Base-by-base conservation (phyloP, 1,140 invertebrate genomes). In the Platyscapa corneri region DNA sequence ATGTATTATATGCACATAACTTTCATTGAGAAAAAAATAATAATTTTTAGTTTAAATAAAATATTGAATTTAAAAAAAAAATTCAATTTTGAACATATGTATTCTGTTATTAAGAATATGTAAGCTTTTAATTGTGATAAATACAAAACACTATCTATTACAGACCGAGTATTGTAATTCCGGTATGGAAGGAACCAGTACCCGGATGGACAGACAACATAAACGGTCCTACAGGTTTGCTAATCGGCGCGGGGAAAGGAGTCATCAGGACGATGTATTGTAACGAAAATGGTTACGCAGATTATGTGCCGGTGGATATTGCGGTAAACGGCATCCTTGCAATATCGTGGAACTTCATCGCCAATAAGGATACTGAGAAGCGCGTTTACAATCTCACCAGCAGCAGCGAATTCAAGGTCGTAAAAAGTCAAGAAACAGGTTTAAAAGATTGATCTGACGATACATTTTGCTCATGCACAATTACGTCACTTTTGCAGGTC, bases 131-230 rank as follows among this genome's bases (percentile, higher is more conserved):
- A 27, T 60, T 27, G 10, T 10, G 3, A 60, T 27, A 60, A 60
- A 6, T 60, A 23, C 27, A 27, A 60, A 23, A 5, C 27, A 60
- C 56, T 60, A 20, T 20, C 14, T 20, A 34, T 77, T 34, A 18
- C 60, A 93, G 93, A 78, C 93, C 93, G 8, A 93, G 93, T 42
- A 90, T 94, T 95, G 95, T 97, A 7, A 96, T 97, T 88, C 96
- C 96, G n/a, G 94, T 96, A 37, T 97, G 96, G 96, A 95, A 95
- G 87, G 96, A 97, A 87, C 97, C 97, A 0, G 86, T 97, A 10
- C 96, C 96, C 0, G 97, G 98, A 42, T 99, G 98, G 98, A 98
- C 97, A 3, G 98, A 99, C 89, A 99, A 98, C 90, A 96, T 98
- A 83, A 98, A 98, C 90, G 97, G 97, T 37, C 97, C 97, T 0